Percentiles rank a stretch among this genome's conserved stretches.
Evolutionary conservation across 23 tunicate genomes (phyloP).

Genomic region (Aplidium turbinatum): DNA sequence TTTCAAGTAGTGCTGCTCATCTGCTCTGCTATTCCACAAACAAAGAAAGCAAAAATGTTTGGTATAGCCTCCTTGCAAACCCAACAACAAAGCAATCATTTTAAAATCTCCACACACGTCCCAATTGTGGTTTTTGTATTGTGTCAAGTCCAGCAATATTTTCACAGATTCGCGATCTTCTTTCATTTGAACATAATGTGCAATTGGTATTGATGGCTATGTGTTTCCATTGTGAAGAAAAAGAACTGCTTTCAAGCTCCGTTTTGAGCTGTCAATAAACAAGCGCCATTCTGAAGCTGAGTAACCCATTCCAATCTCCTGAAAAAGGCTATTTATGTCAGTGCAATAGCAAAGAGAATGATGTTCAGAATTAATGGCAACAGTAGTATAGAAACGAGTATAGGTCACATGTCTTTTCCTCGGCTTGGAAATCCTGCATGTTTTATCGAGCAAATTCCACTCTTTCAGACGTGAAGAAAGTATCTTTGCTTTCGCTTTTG

Average conservation of each 20-base stretch:
- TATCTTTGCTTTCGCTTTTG: constrained; percentile 24
- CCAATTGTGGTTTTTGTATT: constrained; percentile 20
- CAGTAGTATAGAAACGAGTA: constrained; percentile 6
- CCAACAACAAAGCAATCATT: constrained; percentile 24
- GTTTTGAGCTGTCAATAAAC: constrained; percentile 26
- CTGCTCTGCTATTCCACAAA: constrained; percentile 24
- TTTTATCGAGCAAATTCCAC: constrained; percentile 2
- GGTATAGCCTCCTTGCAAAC: constrained; percentile 28
- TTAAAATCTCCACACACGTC: constrained; percentile 25
- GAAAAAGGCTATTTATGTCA: constrained; percentile 11
- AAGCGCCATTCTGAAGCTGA: constrained; percentile 23
- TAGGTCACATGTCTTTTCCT: constrained; percentile 18
- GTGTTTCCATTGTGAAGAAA: constrained; percentile 8
- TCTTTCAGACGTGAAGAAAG: constrained; percentile 2
- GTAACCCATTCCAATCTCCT: constrained; percentile 17
- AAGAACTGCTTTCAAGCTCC: constrained; percentile 27
- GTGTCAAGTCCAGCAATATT: constrained; percentile 17
- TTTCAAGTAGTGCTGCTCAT: constrained; percentile 15
- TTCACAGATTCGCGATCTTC: constrained; percentile 7
- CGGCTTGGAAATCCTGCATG: constrained; percentile 13
- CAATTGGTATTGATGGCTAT: constrained; percentile 17
- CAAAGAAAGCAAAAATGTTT: constrained; percentile 27
- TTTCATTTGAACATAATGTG: constrained; percentile 25
- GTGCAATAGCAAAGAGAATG: constrained; percentile 12
- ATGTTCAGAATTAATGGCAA: constrained; percentile 8